Conservation (phyloP, 2,113 vertebrate species). For the Pholis gunnellus region DNA sequence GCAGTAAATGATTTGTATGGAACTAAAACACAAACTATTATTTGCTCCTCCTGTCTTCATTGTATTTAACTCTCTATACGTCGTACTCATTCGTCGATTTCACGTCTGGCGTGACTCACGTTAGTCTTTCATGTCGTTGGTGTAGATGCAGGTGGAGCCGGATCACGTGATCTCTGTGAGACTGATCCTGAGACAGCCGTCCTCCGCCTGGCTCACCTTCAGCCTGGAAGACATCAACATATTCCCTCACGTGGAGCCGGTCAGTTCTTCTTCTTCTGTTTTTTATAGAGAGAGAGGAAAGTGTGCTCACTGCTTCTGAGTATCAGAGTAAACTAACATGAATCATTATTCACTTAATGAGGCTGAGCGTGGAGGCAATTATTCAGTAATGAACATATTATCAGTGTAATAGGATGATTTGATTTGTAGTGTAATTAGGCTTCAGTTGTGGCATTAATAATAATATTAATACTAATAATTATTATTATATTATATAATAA, state of each 20-base stretch:
- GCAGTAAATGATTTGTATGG: no score
- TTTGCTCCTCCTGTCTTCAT: no score
- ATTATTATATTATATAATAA: no score
- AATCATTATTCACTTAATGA: background rate
- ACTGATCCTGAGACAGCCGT: slow-evolving; percentile 93
- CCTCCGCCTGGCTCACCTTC: slow-evolving; percentile 91
- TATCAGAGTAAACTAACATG: background rate
- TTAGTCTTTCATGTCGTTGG: background rate
- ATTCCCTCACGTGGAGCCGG: slow-evolving; percentile 84
- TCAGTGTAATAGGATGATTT: background rate
- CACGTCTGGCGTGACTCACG: background rate
- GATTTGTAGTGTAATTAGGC: background rate
- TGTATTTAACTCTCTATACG: background rate
- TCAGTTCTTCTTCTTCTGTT: slow-evolving; percentile 55
- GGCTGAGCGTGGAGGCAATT: background rate
- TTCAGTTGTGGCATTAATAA: background rate
- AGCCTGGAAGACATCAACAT: slow-evolving; percentile 89
- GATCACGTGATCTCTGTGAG: slow-evolving; percentile 87
- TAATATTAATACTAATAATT: no score
- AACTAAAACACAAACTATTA: no score
- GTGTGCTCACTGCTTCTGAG: background rate
- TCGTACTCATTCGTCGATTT: background rate
- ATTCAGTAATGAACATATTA: background rate
- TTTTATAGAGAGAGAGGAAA: background rate
- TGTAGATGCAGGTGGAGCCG: slow-evolving; percentile 90